phyloP scores from a whole-genome alignment of 2,113 vertebrate genomes.

The Notothenia rossii region DNA sequence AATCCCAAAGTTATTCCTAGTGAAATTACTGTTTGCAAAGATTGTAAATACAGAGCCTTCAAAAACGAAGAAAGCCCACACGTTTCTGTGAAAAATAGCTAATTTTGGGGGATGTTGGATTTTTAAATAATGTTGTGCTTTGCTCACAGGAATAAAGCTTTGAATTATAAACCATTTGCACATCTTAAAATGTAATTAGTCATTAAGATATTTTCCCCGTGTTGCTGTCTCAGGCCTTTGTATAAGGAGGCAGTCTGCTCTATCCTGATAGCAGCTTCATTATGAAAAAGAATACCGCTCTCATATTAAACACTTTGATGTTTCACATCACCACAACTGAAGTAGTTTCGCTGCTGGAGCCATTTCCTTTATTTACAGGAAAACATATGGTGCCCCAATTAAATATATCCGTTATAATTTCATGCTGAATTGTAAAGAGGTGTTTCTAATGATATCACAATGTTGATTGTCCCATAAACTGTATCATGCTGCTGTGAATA shows the following conservation, averaged over 20 bases:
- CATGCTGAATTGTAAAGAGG: not conserved
- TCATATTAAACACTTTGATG: constrained; percentile 70
- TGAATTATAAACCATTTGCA: constrained; percentile 68
- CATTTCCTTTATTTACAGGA: constrained; percentile 44
- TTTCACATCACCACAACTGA: constrained; percentile 28
- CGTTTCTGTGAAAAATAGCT: constrained; percentile 50
- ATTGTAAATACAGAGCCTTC: constrained; percentile 30
- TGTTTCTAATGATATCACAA: constrained; percentile 17
- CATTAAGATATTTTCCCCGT: constrained; percentile 66
- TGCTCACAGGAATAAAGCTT: constrained; percentile 69
- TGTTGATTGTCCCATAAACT: not conserved
- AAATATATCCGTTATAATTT: constrained; percentile 12
- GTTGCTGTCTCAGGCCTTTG: constrained; percentile 64
- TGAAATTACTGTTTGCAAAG: constrained; percentile 20
- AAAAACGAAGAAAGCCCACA: constrained; percentile 42
- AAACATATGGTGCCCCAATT: constrained; percentile 33
- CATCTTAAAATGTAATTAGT: constrained; percentile 77
- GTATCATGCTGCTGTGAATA: not conserved
- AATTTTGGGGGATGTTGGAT: constrained; percentile 21
- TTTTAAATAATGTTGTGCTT: constrained; percentile 61
- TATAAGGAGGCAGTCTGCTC: constrained; percentile 63
- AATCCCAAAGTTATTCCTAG: constrained; percentile 29
- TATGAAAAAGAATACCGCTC: constrained; percentile 34
- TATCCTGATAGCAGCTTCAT: constrained; percentile 70
- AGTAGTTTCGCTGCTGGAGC: constrained; percentile 48